Percentiles rank a stretch among this genome's conserved stretches.
Conservation (phyloP, 1,140 invertebrate species). For the Agrypnia vestita region DNA sequence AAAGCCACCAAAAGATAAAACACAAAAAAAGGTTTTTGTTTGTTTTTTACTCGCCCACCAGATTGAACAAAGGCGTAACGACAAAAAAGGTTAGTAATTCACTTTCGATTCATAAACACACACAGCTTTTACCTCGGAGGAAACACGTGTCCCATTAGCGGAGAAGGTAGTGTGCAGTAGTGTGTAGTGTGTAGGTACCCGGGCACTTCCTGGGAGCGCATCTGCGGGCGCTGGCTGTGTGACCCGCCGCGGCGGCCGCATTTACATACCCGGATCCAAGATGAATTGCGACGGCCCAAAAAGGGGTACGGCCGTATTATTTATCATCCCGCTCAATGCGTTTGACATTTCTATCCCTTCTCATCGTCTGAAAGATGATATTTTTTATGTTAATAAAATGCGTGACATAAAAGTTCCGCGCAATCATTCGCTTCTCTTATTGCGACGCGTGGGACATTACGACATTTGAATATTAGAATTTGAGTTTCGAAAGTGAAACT, state of each 20-base stretch:
- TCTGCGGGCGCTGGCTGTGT: slow-evolving; percentile 19
- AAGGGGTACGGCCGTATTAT: slow-evolving; percentile 39
- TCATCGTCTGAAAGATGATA: slow-evolving; percentile 49
- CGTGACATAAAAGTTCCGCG: neutral
- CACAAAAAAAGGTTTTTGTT: slow-evolving; percentile 16
- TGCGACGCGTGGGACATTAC: too few species aligned
- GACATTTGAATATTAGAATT: too few species aligned
- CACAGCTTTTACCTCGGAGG: slow-evolving; percentile 19
- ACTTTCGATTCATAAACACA: slow-evolving; percentile 27
- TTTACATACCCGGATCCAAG: slow-evolving; percentile 54
- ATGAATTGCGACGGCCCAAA: slow-evolving; percentile 37
- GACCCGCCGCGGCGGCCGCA: slow-evolving; percentile 7
- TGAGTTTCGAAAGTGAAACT: too few species aligned
- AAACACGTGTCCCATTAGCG: slow-evolving; percentile 54
- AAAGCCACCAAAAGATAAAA: slow-evolving; percentile 13
- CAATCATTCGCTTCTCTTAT: too few species aligned
- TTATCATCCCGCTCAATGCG: slow-evolving; percentile 49
- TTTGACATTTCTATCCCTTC: slow-evolving; percentile 45
- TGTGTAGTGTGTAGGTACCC: too few species aligned
- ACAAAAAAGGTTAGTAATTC: slow-evolving; percentile 35
- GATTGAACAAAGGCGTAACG: slow-evolving; percentile 12
- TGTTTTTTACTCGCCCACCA: slow-evolving; percentile 21
- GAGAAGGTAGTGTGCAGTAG: too few species aligned
- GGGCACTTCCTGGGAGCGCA: slow-evolving; percentile 53
- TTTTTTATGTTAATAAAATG: slow-evolving; percentile 51